Percentiles rank a stretch among this genome's conserved stretches.
phyloP scores from a whole-genome alignment of 2,888 invertebrate species.

The Spodoptera exigua region DNA sequence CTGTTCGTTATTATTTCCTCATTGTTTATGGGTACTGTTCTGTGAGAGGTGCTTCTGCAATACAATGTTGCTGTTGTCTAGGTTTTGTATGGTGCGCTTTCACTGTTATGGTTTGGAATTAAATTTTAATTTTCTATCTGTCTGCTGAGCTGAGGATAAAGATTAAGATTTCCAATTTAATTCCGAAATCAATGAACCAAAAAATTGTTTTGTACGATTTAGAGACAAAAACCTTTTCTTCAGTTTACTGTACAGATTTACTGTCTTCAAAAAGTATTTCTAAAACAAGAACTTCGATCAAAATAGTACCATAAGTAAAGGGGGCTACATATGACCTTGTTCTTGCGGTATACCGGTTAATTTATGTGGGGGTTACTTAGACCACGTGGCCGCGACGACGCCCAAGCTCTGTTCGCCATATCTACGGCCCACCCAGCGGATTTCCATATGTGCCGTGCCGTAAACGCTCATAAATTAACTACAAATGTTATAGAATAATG shows the following conservation, averaged over 20 bases:
- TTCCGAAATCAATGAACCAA: too few relatives aligned
- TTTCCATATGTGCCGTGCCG: conserved; percentile 72
- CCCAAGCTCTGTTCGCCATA: conserved; percentile 78
- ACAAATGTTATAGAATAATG: conserved; percentile 63
- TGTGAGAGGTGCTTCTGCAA: conserved; percentile 42
- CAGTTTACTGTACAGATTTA: neutral
- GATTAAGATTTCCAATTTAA: too few relatives aligned
- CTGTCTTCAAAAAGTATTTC: conserved; percentile 6
- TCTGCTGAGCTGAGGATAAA: too few relatives aligned
- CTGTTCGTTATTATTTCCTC: conserved; percentile 76
- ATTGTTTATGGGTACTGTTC: conserved; percentile 68
- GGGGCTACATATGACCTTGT: conserved; percentile 48
- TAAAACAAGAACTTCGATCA: conserved; percentile 17
- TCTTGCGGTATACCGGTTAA: conserved; percentile 52
- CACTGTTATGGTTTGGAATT: neutral
- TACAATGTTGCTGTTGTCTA: conserved; percentile 37
- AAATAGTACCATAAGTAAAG: conserved; percentile 45
- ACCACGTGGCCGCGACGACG: conserved; percentile 71
- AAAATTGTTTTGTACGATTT: too few relatives aligned
- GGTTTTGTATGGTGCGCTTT: neutral
- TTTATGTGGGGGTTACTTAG: conserved; percentile 59
- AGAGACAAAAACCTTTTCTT: too few relatives aligned
- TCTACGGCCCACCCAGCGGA: conserved; percentile 74
- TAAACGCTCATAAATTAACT: conserved; percentile 70
- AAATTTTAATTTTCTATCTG: neutral